Percentiles rank a stretch among this genome's conserved stretches.
phyloP scores from a whole-genome alignment of 2,113 vertebrate species.

The Fregata magnificens region DNA sequence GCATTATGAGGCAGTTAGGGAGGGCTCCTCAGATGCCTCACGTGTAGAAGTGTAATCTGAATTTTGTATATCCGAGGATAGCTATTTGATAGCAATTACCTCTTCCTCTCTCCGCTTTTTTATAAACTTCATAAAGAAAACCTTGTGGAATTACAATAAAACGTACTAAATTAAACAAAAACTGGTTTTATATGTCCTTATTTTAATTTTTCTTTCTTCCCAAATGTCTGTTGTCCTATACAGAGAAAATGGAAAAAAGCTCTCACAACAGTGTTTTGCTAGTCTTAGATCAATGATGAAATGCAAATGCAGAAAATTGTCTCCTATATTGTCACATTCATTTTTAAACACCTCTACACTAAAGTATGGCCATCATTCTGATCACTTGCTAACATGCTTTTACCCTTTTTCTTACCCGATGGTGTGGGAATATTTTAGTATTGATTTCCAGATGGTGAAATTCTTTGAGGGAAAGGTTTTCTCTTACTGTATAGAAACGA shows the following conservation, averaged over 20 bases:
- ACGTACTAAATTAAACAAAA: background rate
- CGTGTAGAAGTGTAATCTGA: background rate
- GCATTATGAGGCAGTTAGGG: background rate
- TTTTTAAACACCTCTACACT: background rate
- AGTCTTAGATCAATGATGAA: background rate
- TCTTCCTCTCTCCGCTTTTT: background rate
- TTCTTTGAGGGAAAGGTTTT: background rate
- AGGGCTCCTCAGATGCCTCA: background rate
- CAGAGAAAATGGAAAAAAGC: background rate
- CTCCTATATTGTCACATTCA: background rate
- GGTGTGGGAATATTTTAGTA: background rate
- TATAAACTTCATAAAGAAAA: background rate
- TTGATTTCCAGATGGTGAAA: background rate
- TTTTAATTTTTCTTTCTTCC: background rate
- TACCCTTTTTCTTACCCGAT: background rate
- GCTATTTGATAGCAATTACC: background rate
- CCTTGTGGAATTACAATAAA: background rate
- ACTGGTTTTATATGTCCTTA: background rate
- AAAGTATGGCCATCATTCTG: background rate
- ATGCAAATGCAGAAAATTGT: background rate
- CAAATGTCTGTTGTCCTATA: background rate
- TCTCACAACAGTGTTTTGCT: background rate
- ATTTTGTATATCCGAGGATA: background rate
- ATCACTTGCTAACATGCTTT: background rate
- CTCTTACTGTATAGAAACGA: background rate